Evolutionary conservation across 2,797 vertebrate species (phyloP), one percentile per base, ranked within the genome.

Genomic region (Pristis pectinata): DNA sequence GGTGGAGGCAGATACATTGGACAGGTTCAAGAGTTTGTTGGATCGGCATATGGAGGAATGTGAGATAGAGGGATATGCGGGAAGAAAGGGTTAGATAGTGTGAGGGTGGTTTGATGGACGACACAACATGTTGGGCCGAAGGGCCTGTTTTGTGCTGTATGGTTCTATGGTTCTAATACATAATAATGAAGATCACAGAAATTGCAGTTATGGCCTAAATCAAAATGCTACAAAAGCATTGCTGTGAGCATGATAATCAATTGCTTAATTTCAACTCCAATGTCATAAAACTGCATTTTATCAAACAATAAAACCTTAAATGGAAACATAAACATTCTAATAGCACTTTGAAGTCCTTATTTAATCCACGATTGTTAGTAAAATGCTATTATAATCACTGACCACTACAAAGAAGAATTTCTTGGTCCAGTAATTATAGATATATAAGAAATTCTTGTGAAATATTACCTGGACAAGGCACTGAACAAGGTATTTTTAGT

Each of bases 391-490:
- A 41, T 19, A 3, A 89, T 61, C n/a, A 61, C 19, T 17, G 61
- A 89, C 15, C 17, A 37, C 19, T 24, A 61, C 41, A 82, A 49
- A 49, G 41, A 6, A 80, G 77, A 8, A 49, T 82, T 5, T 41
- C 19, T 67, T 67, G n/a, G 30, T 17, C 2, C 1, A 91, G 19
- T n/a, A 37, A 41, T 64, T 61, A 64, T 37, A 41, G 22, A 0
- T 19, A 41, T 67, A 22, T 67, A 67, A 91, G 56, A 41, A 8
- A 41, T 8, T 22, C 17, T 64, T 64, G 95, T 92, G 9, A 61
- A 24, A 79, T 41, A 56, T 96, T 97, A 98, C 98, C 98, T 96
- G 98, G 98, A 94, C 98, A 99, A 95, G 99, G 98, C 70, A 99
- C 97, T 13, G 98, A 98, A 96, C 99, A 99, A 0, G 97, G 97